Conservation (phyloP, 1,140 invertebrate genomes). For the Bemisia tabaci region DNA sequence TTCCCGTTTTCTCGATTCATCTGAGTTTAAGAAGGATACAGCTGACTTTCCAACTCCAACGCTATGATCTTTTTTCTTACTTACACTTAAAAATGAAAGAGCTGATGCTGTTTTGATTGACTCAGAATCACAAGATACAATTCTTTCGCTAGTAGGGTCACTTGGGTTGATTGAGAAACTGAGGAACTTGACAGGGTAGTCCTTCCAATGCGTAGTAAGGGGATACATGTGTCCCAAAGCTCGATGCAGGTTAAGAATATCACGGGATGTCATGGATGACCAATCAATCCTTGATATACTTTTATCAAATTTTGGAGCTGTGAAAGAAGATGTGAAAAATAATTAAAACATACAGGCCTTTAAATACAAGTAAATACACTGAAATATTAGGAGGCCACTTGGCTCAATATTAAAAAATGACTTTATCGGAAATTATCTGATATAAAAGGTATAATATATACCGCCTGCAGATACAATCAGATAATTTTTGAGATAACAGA, state of each 20-base stretch:
- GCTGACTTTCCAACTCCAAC: constrained; percentile 11
- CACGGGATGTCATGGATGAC: constrained; percentile 39
- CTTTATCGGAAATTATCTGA: too few relatives aligned
- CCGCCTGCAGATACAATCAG: too few relatives aligned
- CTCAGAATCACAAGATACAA: background rate
- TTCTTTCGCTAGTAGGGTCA: constrained; percentile 1
- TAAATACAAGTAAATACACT: constrained; percentile 1
- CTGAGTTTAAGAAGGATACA: constrained; percentile 15
- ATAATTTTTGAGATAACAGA: too few relatives aligned
- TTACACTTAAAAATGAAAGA: constrained; percentile 4
- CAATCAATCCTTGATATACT: constrained; percentile 45
- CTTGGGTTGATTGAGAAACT: constrained; percentile 11
- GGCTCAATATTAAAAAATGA: too few relatives aligned
- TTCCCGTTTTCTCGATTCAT: background rate
- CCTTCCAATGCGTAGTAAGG: constrained; percentile 37
- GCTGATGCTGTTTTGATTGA: background rate
- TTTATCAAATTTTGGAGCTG: constrained; percentile 53
- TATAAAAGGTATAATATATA: too few relatives aligned
- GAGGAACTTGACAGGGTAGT: constrained; percentile 11
- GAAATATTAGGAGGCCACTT: background rate
- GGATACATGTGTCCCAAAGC: constrained; percentile 47
- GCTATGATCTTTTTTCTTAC: background rate
- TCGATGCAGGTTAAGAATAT: constrained; percentile 50
- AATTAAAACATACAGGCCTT: background rate
- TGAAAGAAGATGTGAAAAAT: constrained; percentile 27